Evolutionary conservation across 2,888 invertebrate species (phyloP), one percentile per base, ranked within the genome.

Genomic region (Lithodes maja): DNA sequence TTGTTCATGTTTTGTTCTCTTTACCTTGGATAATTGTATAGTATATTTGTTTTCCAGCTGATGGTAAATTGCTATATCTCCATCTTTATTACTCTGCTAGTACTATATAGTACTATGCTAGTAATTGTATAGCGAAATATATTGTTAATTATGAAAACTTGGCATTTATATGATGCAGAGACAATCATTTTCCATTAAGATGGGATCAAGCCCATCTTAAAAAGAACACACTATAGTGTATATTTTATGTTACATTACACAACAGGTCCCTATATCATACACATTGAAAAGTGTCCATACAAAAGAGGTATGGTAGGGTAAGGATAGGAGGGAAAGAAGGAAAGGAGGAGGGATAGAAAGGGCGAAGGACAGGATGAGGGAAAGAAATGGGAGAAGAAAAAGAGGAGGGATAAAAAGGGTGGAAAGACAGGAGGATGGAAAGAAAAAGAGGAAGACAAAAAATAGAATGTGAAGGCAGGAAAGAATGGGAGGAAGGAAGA

Each of bases 241-340:
- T 3, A 5, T 55, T 55, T 55, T 55, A 5, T 55, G 3, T 55
- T 87, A 82, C 82, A 81, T 55, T 86, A 86, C 55, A 86, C 87
- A 83, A 87, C 83, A 87, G 83, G 61, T 74, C 75, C 83, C 83
- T 83, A 78, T 87, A 83, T 87, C 74, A 54, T 68, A 55, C 55
- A 68, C 80, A 80, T 74, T 86, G 86, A 83, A 87, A 86, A 87
- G 83, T 82, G 82, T 87, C 87, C 87, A 87, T 87, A 87, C 83
- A 87, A 87, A 87, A 87, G 87, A 87, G 75, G 77, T 77, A 74
- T 71, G 61, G 69, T 9, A 61, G 15, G 69, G 68, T 5, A n/a
- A 3, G 55, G 50, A 50, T 53, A 50, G 15, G 33, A n/a, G 52
- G 50, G 12, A 5, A 53, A 53, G 3, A 52, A 49, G 33, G 7